Percentiles rank a stretch among this genome's conserved stretches.
These are phyloP conservation scores for Nasonovia ribisnigri DNA, from an alignment of 2,888 invertebrate species.

Conservation along the genomic window DNA sequence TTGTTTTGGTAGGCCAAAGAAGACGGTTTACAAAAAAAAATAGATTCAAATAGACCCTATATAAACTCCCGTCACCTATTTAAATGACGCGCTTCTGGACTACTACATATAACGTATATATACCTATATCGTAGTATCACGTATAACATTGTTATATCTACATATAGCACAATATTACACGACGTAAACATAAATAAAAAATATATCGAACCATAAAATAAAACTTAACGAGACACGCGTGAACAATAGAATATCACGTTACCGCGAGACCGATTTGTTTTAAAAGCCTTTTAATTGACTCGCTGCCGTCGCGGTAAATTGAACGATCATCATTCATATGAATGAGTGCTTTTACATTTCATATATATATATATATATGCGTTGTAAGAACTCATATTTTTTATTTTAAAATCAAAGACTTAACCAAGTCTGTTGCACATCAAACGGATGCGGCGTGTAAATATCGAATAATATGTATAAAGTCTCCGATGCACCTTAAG, in stretches of 20 bases:
- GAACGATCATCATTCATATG: neutral
- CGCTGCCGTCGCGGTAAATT: neutral
- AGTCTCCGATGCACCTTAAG: constrained; percentile 40
- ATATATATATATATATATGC: no score
- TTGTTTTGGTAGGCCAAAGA: neutral
- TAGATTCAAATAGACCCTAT: neutral
- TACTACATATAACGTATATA: neutral
- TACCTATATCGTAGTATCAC: neutral
- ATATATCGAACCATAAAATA: neutral
- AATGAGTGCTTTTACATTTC: constrained; percentile 6
- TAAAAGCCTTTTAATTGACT: constrained; percentile 49
- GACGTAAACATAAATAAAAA: neutral
- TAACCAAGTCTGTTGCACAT: constrained; percentile 16
- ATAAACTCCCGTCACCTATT: neutral
- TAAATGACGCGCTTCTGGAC: neutral
- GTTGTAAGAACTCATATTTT: neutral
- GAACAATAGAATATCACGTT: neutral
- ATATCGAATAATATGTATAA: neutral
- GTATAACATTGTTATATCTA: neutral
- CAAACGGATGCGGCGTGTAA: constrained; percentile 23
- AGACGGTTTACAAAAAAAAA: neutral
- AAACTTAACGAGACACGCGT: neutral
- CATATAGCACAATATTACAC: neutral
- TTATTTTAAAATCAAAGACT: constrained; percentile 41
- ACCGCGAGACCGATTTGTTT: constrained; percentile 22